Evolutionary conservation across 2,888 invertebrate species (phyloP).

Genomic region (Aleiodes testaceus): DNA sequence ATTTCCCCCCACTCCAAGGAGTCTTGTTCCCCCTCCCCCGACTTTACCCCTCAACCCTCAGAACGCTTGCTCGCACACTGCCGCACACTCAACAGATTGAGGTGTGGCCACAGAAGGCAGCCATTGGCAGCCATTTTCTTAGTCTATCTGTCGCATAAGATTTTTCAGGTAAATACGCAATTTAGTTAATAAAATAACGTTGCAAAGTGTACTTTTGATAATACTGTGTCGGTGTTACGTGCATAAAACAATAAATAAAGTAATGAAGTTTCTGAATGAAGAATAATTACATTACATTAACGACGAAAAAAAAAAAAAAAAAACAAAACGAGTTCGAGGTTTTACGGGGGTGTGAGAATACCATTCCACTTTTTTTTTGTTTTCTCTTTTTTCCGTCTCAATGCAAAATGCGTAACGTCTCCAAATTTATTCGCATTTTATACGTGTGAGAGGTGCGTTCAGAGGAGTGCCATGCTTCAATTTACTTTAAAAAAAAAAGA

Average conservation of each 20-base stretch:
- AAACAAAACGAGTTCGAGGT: conserved; percentile 18
- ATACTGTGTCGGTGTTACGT: conserved; percentile 56
- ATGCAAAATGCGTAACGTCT: conserved; percentile 39
- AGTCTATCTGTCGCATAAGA: conserved; percentile 69
- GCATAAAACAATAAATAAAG: conserved; percentile 49
- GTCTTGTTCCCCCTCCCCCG: background rate
- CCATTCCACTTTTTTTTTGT: conserved; percentile 10
- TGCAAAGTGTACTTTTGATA: conserved; percentile 60
- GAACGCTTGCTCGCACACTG: conserved; percentile 44
- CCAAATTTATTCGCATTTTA: conserved; percentile 19
- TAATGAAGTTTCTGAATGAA: conserved; percentile 33
- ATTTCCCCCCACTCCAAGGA: background rate
- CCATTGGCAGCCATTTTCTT: conserved; percentile 70
- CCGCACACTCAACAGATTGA: conserved; percentile 67
- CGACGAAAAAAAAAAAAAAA: too few relatives aligned
- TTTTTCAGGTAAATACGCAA: conserved; percentile 68
- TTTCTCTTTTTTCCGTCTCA: conserved; percentile 28
- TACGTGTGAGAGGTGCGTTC: conserved; percentile 48
- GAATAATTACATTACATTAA: background rate
- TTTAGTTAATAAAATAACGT: conserved; percentile 58
- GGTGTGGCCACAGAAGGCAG: conserved; percentile 69
- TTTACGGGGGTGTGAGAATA: conserved; percentile 23
- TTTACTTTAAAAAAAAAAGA: conserved; percentile 32
- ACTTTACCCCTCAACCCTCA: background rate
- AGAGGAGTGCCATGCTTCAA: conserved; percentile 65